Percentiles rank a stretch among this genome's conserved stretches.
Conservation (phyloP, 2,888 invertebrate species). For the Xanthorhoe designata region DNA sequence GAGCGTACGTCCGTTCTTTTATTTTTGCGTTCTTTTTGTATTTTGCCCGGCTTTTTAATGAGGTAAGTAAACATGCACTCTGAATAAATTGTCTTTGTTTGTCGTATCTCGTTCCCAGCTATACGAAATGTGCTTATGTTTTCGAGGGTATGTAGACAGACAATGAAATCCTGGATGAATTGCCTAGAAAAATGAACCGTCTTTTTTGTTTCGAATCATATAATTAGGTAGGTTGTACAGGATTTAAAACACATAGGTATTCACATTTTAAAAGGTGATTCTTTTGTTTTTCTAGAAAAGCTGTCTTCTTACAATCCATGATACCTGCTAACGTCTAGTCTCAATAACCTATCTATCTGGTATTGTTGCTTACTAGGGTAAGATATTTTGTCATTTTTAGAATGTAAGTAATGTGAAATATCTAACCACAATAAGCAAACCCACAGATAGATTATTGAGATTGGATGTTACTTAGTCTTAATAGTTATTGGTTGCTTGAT, state of each 20-base stretch:
- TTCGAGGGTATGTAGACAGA: slow-evolving; percentile 7
- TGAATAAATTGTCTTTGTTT: slow-evolving; percentile 33
- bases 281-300: no score
- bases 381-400: no score
- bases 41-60: slow-evolving; percentile 30
- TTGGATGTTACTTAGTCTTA: no score
- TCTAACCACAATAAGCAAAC: no score
- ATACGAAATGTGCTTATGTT: slow-evolving; percentile 15
- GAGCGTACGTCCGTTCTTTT: slow-evolving; percentile 5
- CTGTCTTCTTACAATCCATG: no score
- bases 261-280: no score
- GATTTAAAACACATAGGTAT: not conserved
- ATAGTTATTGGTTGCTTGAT: no score
- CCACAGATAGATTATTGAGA: no score
- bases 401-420: no score
- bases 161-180: slow-evolving; percentile 18
- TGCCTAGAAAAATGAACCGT: slow-evolving; percentile 3
- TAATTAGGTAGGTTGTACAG: not conserved
- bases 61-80: slow-evolving; percentile 35
- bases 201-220: not conserved
- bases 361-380: no score
- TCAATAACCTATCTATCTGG: no score
- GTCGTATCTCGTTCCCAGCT: slow-evolving; percentile 14
- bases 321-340: no score
- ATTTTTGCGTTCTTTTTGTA: slow-evolving; percentile 18